Base-by-base conservation (phyloP, 2,797 vertebrate species). In the Enteromius thamalakanensis region DNA sequence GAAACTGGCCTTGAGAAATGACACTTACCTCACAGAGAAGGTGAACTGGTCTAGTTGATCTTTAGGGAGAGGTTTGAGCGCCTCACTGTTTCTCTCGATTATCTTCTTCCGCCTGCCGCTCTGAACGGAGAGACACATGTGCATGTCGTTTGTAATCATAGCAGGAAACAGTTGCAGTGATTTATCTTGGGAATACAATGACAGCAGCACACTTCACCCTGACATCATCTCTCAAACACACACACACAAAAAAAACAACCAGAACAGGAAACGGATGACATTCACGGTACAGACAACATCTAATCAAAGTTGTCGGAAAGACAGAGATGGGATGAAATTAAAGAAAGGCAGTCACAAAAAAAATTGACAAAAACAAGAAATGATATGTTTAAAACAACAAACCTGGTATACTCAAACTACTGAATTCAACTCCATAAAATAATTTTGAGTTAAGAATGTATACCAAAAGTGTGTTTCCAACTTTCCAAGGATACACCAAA, bases 121-220 rank as follows among this genome's bases (percentile, higher is more conserved):
- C 89, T 87, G 79, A 87, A 85, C 81, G 89, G 90, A 87, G 89
- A 92, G 91, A 89, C 85, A 89, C 69, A 93, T 88, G 88, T 90
- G 91, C 92, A 93, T 92, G 90, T 93, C 90, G 90, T 93, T 92
- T 92, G 91, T 92, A 94, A 94, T 94, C 92, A 94, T 92, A 95
- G 92, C 91, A 90, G 93, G 92, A 94, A 93, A 91, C 89, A 58
- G 75, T 81, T 83, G 89, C 88, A 86, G 83, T 72, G 89, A 92
- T 93, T 93, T 93, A 93, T 94, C 92, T 92, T 89, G 90, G 91
- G 92, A 92, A 92, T 91, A 85, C 90, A 84, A 88, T 87, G 90
- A 93, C 90, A 87, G 89, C 89, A 91, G 91, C 91, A 91, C 68
- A 79, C 71, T 79, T 81, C 76, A 69, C 40, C 64, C 76, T 69